phyloP scores from a whole-genome alignment of 2,888 invertebrate genomes.

The Brenthis hecate region DNA sequence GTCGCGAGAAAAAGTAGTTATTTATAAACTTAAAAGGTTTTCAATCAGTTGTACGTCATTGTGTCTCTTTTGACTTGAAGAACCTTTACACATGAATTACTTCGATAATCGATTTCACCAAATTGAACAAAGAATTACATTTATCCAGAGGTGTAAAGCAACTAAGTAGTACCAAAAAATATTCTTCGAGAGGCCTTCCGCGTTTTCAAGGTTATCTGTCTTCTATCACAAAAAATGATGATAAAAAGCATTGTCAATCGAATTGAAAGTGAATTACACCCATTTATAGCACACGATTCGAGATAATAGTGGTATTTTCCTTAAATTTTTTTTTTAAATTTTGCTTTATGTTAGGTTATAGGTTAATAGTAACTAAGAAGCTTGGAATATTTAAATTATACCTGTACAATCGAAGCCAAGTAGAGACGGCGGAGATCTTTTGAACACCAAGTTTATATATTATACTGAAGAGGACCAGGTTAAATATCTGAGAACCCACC shows the following conservation, averaged over 20 bases:
- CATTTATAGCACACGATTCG: constrained; percentile 30
- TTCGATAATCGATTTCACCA: constrained; percentile 34
- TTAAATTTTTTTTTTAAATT: constrained; percentile 19
- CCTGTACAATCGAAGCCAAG: too few relatives aligned
- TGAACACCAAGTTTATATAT: too few relatives aligned
- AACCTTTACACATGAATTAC: constrained; percentile 34
- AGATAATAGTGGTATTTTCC: constrained; percentile 4
- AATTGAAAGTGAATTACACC: constrained; percentile 49
- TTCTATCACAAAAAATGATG: constrained; percentile 53
- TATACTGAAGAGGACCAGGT: too few relatives aligned
- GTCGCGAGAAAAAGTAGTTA: too few relatives aligned
- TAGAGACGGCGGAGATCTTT: too few relatives aligned
- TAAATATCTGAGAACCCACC: too few relatives aligned
- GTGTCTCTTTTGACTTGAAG: constrained; percentile 19
- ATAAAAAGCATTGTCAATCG: constrained; percentile 52
- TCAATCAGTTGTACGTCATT: background rate
- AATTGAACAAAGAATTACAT: constrained; percentile 36
- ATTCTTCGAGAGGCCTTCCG: constrained; percentile 63
- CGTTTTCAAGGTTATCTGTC: constrained; percentile 59
- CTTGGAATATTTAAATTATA: too few relatives aligned
- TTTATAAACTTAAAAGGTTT: constrained; percentile 1
- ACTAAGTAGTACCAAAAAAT: constrained; percentile 47
- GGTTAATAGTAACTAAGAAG: too few relatives aligned
- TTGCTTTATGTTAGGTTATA: constrained; percentile 1
- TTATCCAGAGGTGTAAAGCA: constrained; percentile 35